Base-by-base conservation (phyloP, 2,113 vertebrate genomes). In the Eudyptes chrysolophus region DNA sequence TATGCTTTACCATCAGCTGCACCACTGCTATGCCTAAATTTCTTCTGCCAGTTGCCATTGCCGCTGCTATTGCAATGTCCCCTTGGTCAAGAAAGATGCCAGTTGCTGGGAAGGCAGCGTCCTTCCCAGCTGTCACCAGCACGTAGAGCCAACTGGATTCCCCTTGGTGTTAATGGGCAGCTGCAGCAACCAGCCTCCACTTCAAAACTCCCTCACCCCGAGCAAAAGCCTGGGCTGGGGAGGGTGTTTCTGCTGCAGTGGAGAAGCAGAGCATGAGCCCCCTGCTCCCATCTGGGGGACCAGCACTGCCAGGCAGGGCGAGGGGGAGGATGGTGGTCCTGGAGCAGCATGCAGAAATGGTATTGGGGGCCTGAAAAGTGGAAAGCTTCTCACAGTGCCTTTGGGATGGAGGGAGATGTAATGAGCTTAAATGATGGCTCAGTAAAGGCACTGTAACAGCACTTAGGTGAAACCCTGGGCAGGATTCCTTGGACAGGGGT, bases 281-380 rank as follows among this genome's bases (percentile, higher is more conserved):
- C 14, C n/a, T 0, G 4, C 34, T 66, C 24, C 36, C 22, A 62
- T 6, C 17, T 1, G 2, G 62, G n/a, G 21, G 58, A 25, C 34
- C 3, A 6, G 24, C 1, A 1, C 21, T 68, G 27, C 21, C 48
- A 60, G 58, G 49, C n/a, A 78, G 29, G 30, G 29, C 0, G 3
- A 84, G 13, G 44, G 20, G 17, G 26, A 57, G 62, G 48, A 12
- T 15, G 5, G 15, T 11, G 3, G 19, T 22, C 57, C 38, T 18
- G 20, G 17, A 78, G 32, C 42, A 85, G 36, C 34, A 70, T 21
- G 32, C 11, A 11, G 19, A 82, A 75, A 16, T 70, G 5, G 16
- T 57, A 19, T 2, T 32, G 10, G n/a, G 4, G 42, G 6, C 24
- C 19, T 8, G 25, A 26, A 78, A 64, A 19, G 0, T 30, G 34